A percentile compares a stretch with the other conserved stretches of the same genome.
phyloP scores from a whole-genome alignment of 2,888 invertebrate genomes.

The Trichopria drosophilae region DNA sequence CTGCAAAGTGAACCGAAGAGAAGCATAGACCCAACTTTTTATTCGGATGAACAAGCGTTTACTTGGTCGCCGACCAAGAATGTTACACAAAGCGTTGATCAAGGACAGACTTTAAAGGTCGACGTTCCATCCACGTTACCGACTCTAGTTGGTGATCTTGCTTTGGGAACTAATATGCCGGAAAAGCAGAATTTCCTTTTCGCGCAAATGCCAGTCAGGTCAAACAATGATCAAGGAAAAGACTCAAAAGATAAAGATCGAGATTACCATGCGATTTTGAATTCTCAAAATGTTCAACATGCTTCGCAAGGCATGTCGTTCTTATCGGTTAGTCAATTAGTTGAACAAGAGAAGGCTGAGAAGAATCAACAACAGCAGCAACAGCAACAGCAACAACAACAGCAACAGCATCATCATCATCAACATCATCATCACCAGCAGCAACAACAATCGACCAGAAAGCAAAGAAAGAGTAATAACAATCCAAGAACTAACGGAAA shows the following conservation, averaged over 20 bases:
- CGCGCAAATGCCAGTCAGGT: slow-evolving; percentile 44
- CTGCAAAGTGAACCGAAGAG: slow-evolving; percentile 51
- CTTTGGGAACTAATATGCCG: slow-evolving; percentile 57
- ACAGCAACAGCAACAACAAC: slow-evolving; percentile 40
- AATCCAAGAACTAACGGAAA: slow-evolving; percentile 51
- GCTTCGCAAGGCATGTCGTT: slow-evolving; percentile 60
- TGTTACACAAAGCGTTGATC: slow-evolving; percentile 54
- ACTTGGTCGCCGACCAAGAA: slow-evolving; percentile 64
- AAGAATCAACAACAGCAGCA: slow-evolving; percentile 45
- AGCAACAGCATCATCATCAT: slow-evolving; percentile 36
- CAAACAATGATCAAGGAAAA: slow-evolving; percentile 40
- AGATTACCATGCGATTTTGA: slow-evolving; percentile 49
- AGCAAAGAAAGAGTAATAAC: slow-evolving; percentile 50
- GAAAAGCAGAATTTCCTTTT: slow-evolving; percentile 55
- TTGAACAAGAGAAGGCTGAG: slow-evolving; percentile 61
- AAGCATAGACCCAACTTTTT: slow-evolving; percentile 42
- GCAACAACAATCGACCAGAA: slow-evolving; percentile 46
- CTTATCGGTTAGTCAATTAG: slow-evolving; percentile 68
- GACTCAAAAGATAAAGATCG: slow-evolving; percentile 52
- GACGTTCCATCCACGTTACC: slow-evolving; percentile 62
- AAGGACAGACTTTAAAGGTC: slow-evolving; percentile 45
- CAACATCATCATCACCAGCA: slow-evolving; percentile 40
- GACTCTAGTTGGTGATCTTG: slow-evolving; percentile 66
- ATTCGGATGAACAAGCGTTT: slow-evolving; percentile 61
- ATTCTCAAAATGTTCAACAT: slow-evolving; percentile 55